Evolutionary conservation across 2,113 vertebrate species (phyloP), one percentile per base, ranked within the genome.

Genomic region (Nycticorax nycticorax): DNA sequence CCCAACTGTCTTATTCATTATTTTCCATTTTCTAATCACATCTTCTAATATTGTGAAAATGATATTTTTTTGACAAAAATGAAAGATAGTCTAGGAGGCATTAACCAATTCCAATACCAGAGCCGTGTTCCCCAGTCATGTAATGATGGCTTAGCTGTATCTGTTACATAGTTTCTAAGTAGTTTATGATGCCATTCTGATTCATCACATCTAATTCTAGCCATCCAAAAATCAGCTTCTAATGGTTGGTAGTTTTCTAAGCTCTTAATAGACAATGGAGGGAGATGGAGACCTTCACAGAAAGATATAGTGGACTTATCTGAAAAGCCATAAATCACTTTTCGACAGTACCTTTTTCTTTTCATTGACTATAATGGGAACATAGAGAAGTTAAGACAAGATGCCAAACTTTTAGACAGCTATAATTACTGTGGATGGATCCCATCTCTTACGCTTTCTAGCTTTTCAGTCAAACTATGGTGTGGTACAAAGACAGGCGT

Each of bases 401-500:
- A 72, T 94, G 78, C 60, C 92, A 85, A 33, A 95, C 84, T 95
- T 92, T 76, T 43, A 76, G 83, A 84, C 76, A 89, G 74, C 85
- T 92, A 0, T 78, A 85, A 93, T 93, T 85, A 35, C 39, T 59
- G 78, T 68, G 60, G 37, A 78, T 87, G 74, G 72, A 85, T 93
- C 93, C 74, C 77, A 64, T 94, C 62, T 91, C 75, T 79, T 73
- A 76, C 1, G 35, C 89, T 94, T 84, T 95, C 88, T 91, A 94
- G 66, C 39, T 94, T 96, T 95, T 88, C 4, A 8, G 57, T 94
- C 77, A 82, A 91, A 78, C 30, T 87, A 8, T 56, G 62, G 39
- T 60, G 27, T 68, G 84, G 53, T 91, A 57, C 43, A 75, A 87
- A 87, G 73, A 37, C 69, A 91, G 77, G 37, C 53, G 3, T 88